A percentile compares a stretch with the other conserved stretches of the same genome.
phyloP scores from a whole-genome alignment of 2,888 invertebrate species.

The Aradus depressus region DNA sequence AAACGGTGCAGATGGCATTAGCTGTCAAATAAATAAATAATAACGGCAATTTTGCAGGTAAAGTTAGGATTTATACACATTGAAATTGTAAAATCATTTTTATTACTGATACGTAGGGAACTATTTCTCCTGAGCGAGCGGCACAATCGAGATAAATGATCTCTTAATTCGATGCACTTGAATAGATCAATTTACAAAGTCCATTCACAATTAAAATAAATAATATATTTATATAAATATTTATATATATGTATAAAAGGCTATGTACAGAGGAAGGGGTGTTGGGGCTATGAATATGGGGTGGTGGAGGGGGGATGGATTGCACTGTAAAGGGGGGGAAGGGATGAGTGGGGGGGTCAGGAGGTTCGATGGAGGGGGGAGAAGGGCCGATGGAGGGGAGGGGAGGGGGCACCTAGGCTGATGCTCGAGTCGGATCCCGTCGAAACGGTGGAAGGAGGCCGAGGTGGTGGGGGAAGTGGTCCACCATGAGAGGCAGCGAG shows the following conservation, averaged over 20 bases:
- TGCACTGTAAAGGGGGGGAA: conserved; percentile 7
- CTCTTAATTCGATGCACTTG: conserved; percentile 6
- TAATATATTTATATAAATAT: conserved; percentile 12
- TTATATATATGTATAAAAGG: conserved; percentile 18
- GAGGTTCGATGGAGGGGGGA: conserved; percentile 25
- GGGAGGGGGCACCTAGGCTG: conserved; percentile 33
- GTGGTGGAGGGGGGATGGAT: conserved; percentile 11
- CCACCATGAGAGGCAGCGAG: conserved; percentile 31
- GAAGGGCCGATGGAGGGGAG: conserved; percentile 29
- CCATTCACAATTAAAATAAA: conserved; percentile 6
- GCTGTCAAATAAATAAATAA: too few relatives aligned
- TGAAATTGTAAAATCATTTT: too few relatives aligned
- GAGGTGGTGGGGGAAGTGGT: conserved; percentile 28
- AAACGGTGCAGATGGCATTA: too few relatives aligned
- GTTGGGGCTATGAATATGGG: conserved; percentile 16
- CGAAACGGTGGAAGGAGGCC: conserved; percentile 31
- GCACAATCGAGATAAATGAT: too few relatives aligned
- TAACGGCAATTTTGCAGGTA: too few relatives aligned
- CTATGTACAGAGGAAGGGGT: conserved; percentile 18
- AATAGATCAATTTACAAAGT: conserved; percentile 6
- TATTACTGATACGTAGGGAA: too few relatives aligned
- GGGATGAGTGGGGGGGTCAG: conserved; percentile 2
- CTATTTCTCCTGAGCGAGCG: too few relatives aligned
- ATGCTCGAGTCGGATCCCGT: conserved; percentile 33
- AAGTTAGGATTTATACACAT: too few relatives aligned